phyloP scores from a whole-genome alignment of 2,888 invertebrate genomes.

The Apodemia mormo region DNA sequence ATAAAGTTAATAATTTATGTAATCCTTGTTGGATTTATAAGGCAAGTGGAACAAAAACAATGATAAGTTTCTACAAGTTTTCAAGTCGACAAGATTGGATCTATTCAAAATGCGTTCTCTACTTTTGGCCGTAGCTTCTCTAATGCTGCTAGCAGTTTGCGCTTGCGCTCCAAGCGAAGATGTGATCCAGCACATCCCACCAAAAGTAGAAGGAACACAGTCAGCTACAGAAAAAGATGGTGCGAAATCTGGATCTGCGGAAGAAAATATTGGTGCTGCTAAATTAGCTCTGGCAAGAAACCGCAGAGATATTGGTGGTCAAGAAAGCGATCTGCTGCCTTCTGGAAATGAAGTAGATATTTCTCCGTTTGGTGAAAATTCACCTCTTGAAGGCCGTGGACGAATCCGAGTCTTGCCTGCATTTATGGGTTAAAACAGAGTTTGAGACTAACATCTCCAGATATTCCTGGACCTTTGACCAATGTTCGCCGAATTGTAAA shows the following conservation, averaged over 20 bases:
- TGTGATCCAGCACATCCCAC: slow-evolving; percentile 71
- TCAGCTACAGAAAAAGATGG: slow-evolving; percentile 69
- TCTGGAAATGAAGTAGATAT: slow-evolving; percentile 56
- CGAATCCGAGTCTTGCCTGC: slow-evolving; percentile 71
- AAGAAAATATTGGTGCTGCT: slow-evolving; percentile 61
- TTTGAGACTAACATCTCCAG: not conserved
- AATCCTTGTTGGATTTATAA: slow-evolving; percentile 60
- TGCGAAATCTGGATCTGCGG: slow-evolving; percentile 73
- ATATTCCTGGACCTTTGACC: not conserved
- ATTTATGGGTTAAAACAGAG: slow-evolving; percentile 60
- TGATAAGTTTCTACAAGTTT: slow-evolving; percentile 34
- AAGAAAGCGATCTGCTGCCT: slow-evolving; percentile 68
- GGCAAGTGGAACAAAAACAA: slow-evolving; percentile 29
- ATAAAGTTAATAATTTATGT: slow-evolving; percentile 62
- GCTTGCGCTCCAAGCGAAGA: slow-evolving; percentile 63
- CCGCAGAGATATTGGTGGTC: slow-evolving; percentile 60
- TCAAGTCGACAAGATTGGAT: slow-evolving; percentile 63
- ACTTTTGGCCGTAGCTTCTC: slow-evolving; percentile 67
- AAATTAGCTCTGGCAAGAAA: slow-evolving; percentile 43
- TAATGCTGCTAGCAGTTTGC: slow-evolving; percentile 69
- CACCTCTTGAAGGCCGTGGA: slow-evolving; percentile 58
- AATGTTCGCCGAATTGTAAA: not conserved
- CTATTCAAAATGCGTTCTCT: slow-evolving; percentile 69
- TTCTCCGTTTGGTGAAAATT: slow-evolving; percentile 61
- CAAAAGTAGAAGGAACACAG: slow-evolving; percentile 67